Evolutionary conservation across 2,113 vertebrate genomes (phyloP).

Genomic region (Talpa occidentalis): DNA sequence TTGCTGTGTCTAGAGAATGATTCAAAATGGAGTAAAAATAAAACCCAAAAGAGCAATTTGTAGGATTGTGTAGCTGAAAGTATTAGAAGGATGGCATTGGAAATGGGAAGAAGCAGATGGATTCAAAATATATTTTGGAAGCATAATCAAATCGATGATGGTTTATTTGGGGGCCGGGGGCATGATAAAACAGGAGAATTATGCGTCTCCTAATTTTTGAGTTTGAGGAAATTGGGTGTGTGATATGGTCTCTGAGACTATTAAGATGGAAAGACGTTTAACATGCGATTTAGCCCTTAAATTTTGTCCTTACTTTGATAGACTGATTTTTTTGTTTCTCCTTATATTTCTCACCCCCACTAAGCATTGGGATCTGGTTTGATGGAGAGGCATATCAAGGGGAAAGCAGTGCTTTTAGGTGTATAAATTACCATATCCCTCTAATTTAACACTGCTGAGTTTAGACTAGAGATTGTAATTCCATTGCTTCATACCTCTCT

Average conservation of each 20-base stretch:
- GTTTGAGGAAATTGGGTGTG: neutral
- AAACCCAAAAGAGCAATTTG: neutral
- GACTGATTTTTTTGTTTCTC: neutral
- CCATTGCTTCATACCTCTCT: neutral
- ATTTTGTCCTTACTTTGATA: neutral
- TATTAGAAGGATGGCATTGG: neutral
- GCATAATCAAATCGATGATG: neutral
- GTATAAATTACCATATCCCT: neutral
- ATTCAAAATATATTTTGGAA: neutral
- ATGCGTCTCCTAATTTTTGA: neutral
- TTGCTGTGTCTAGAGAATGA: neutral
- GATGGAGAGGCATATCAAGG: neutral
- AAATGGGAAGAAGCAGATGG: neutral
- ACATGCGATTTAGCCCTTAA: neutral
- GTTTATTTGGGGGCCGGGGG: neutral
- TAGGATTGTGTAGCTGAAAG: neutral
- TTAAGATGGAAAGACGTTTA: neutral
- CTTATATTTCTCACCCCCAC: neutral
- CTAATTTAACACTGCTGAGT: neutral
- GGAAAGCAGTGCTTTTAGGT: neutral
- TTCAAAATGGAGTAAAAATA: neutral
- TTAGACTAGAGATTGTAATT: neutral
- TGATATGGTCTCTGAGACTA: neutral
- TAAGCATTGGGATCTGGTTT: neutral
- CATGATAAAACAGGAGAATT: neutral